phyloP scores from a whole-genome alignment of 1,140 invertebrate genomes.

The Brachionus angularis region DNA sequence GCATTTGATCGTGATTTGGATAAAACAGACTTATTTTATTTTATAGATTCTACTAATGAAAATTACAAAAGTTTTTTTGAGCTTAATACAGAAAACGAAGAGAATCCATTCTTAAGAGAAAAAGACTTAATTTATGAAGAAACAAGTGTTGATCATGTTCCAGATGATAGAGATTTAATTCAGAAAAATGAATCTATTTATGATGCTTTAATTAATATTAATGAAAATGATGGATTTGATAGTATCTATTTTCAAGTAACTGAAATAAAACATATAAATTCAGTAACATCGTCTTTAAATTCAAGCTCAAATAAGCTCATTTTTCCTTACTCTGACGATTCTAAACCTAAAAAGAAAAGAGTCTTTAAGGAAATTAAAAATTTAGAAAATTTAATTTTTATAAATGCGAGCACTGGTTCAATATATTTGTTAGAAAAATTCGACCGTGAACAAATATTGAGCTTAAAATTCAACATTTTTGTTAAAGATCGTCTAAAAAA shows the following conservation, averaged over 20 bases:
- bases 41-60: background rate
- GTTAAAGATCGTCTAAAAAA: conserved; percentile 12
- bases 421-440: background rate
- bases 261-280: conserved; percentile 4
- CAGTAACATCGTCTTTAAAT: no score
- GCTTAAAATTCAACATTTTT: conserved; percentile 11
- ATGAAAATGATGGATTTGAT: background rate
- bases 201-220: background rate
- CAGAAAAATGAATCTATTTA: background rate
- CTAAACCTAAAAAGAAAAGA: conserved; percentile 3
- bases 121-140: background rate
- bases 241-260: background rate
- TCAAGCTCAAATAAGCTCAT: no score
- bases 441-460: conserved; percentile 10
- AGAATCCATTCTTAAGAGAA: background rate
- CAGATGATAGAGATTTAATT: background rate
- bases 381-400: background rate
- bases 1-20: background rate
- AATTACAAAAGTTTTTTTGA: background rate
- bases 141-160: background rate
- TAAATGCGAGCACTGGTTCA: background rate
- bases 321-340: no score
- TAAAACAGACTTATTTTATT: background rate
- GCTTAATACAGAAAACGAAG: conserved; percentile 7
- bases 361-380: background rate